A percentile compares a stretch with the other conserved stretches of the same genome.
These are phyloP conservation scores for Halichoeres trimaculatus DNA, from an alignment of 2,113 vertebrate genomes.

Conservation along the genomic window DNA sequence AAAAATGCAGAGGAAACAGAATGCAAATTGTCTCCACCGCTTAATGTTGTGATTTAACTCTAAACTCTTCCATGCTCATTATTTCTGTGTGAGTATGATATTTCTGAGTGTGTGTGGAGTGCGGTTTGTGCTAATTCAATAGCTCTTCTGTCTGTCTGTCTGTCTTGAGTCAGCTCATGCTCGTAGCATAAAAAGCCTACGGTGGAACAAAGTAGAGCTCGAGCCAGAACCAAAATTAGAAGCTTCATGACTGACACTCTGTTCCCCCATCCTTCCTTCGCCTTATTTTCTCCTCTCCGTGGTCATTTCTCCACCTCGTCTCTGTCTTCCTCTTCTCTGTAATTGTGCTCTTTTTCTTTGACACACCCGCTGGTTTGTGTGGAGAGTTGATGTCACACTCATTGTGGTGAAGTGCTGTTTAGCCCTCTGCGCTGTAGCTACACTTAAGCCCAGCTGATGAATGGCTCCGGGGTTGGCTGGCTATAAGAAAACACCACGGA, in stretches of 20 bases:
- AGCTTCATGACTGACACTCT: conserved; percentile 54
- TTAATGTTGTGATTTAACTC: background rate
- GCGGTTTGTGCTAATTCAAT: conserved; percentile 47
- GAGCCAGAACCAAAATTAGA: conserved; percentile 70
- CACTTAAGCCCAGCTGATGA: conserved; percentile 65
- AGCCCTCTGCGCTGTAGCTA: conserved; percentile 40
- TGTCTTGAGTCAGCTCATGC: conserved; percentile 44
- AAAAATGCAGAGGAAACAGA: background rate
- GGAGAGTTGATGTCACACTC: conserved; percentile 63
- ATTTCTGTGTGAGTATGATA: conserved; percentile 8
- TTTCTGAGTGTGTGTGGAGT: conserved; percentile 9
- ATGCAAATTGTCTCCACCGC: background rate
- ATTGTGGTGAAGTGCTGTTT: conserved; percentile 69
- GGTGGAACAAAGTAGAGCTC: conserved; percentile 51
- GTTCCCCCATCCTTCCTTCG: background rate
- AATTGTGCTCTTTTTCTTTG: conserved; percentile 76
- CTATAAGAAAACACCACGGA: conserved; percentile 60
- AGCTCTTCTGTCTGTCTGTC: conserved; percentile 36
- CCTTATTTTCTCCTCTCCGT: background rate
- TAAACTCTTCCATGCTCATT: conserved; percentile 7
- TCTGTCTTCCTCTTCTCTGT: conserved; percentile 59
- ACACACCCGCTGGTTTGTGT: conserved; percentile 79
- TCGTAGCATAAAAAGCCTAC: conserved; percentile 40
- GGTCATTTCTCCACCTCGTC: conserved; percentile 54
- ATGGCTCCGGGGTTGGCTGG: conserved; percentile 55